Evolutionary conservation across 1,140 invertebrate species (phyloP).

Genomic region (Sycobia sp.): DNA sequence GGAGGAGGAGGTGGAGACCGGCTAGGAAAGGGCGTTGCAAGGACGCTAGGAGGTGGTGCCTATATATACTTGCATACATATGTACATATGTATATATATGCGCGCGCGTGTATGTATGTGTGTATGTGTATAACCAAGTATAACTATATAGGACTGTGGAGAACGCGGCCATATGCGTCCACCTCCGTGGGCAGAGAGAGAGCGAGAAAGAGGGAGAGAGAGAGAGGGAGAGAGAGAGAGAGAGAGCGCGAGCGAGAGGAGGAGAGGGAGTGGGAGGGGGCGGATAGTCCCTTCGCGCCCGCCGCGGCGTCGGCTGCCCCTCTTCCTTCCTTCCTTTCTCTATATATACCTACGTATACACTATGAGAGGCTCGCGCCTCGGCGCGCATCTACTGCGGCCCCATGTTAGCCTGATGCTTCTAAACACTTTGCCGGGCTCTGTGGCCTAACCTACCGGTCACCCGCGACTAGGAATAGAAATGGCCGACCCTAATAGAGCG

Average conservation of each 20-base stretch:
- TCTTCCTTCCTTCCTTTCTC: constrained; percentile 28
- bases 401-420: constrained; percentile 51
- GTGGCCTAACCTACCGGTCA: constrained; percentile 41
- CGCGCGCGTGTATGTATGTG: no score
- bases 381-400: constrained; percentile 36
- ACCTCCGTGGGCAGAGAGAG: constrained; percentile 35
- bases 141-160: no score
- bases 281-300: constrained; percentile 38
- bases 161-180: neutral
- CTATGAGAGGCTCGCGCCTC: constrained; percentile 11
- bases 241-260: neutral
- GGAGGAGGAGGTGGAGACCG: no score
- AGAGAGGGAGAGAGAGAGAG: neutral
- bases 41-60: no score
- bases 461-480: no score
- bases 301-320: constrained; percentile 6
- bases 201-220: no score
- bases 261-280: constrained; percentile 28
- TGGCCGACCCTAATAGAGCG: neutral
- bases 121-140: no score
- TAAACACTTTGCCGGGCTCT: constrained; percentile 48
- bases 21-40: no score
- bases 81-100: no score
- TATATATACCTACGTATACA: no score
- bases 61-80: no score